phyloP scores from a whole-genome alignment of 2,113 vertebrate species.

The Procavia capensis region DNA sequence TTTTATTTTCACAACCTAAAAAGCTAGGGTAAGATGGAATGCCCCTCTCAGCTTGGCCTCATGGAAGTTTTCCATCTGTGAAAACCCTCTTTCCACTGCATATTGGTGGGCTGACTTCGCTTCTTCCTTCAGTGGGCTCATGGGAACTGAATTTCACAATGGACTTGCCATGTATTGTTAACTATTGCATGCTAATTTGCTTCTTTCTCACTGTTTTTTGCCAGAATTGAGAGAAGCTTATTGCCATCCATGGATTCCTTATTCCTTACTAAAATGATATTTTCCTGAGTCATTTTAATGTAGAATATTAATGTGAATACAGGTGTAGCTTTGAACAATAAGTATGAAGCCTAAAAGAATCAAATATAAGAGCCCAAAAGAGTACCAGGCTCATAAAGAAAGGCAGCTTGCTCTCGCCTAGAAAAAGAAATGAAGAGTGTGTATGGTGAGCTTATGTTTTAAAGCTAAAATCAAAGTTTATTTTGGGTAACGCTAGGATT shows the following conservation, averaged over 20 bases:
- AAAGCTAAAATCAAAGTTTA: slow-evolving; percentile 45
- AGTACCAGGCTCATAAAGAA: slow-evolving; percentile 19
- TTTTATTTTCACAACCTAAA: background rate
- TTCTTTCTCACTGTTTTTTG: background rate
- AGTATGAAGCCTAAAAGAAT: slow-evolving; percentile 1
- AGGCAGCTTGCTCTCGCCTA: background rate
- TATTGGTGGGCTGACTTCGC: background rate
- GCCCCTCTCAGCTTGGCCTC: background rate
- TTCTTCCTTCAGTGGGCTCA: background rate
- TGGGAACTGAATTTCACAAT: background rate
- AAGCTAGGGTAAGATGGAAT: background rate
- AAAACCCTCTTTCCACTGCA: background rate
- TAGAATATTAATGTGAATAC: background rate
- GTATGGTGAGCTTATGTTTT: slow-evolving; percentile 32
- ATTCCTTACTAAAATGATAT: background rate
- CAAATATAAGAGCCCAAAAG: background rate
- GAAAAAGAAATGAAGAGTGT: background rate
- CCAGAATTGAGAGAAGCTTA: background rate
- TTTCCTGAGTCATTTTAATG: background rate
- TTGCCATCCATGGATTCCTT: background rate
- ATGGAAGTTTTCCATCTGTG: background rate
- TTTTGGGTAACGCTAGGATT: slow-evolving; percentile 52
- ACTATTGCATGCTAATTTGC: background rate
- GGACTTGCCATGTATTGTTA: background rate
- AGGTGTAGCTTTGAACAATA: slow-evolving; percentile 35